Base-by-base conservation (phyloP, 2,113 vertebrate species). In the Lipophrys pholis region DNA sequence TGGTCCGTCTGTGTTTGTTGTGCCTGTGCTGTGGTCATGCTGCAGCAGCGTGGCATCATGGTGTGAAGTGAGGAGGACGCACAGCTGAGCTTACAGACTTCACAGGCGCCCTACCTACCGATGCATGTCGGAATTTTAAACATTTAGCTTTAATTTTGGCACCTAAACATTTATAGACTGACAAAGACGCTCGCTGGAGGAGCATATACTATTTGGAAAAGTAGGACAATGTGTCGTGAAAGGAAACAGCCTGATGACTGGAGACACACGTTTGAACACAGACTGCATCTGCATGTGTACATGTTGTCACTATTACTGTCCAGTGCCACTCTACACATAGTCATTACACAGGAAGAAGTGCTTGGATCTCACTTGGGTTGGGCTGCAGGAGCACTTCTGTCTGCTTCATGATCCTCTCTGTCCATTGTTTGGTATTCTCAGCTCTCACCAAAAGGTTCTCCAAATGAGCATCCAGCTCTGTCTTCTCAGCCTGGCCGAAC, bases 401-500 rank as follows among this genome's bases (percentile, higher is more conserved):
- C 90, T 99, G 98, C 80, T 96, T 99, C 95, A 99, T 94, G 65
- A 99, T 96, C 93, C 94, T 97, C 80, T 99, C 98, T 51, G 98
- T 98, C 97, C 97, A 99, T 67, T 93, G 85, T 89, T 98, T 99
- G 78, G 97, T 99, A 92, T 93, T 95, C 90, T 99, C 98, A 73
- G 97, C 98, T 94, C 97, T 95, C 86, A 92, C 89, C 80, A 99
- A 90, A 42, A 99, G 97, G 75, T 97, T 99, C 92, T 99, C 98
- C 90, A 99, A 87, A 80, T 99, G 97, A 78, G 97, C 97, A 89
- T 99, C 97, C 91, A 99, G 87, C 93, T 99, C 98, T 2, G 98
- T 99, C 91, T 98, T 98, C 87, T 99, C 98, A 67, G 98, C 98
- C 84, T 99, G 97, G 54, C 98, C 98, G 67, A 99, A 90, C 66